Percentiles rank a stretch among this genome's conserved stretches.
Conservation (phyloP, 1,140 invertebrate genomes). For the Drosophila teissieri region DNA sequence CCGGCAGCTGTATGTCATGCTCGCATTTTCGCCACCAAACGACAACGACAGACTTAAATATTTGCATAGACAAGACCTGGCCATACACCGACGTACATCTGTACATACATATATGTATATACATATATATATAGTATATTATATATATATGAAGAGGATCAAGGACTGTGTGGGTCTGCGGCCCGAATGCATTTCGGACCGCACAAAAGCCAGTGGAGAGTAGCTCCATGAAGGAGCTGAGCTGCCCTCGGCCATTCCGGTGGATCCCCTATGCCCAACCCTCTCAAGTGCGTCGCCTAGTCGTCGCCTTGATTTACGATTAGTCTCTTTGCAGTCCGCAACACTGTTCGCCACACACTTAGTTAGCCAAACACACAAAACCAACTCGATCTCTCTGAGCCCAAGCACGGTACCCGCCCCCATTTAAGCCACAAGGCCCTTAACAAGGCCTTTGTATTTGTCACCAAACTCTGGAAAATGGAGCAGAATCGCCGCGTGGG, state of each 20-base stretch:
- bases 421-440: conserved; percentile 27
- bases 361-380: conserved; percentile 68
- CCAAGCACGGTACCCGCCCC: background rate
- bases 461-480: conserved; percentile 51
- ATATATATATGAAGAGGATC: conserved; percentile 18
- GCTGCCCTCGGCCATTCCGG: background rate
- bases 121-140: conserved; percentile 4
- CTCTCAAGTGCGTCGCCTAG: conserved; percentile 49
- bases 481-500: conserved; percentile 21
- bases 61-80: conserved; percentile 71
- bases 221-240: conserved; percentile 29
- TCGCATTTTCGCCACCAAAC: conserved; percentile 75
- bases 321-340: conserved; percentile 63
- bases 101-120: conserved; percentile 3
- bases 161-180: conserved; percentile 23
- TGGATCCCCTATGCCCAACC: conserved; percentile 12
- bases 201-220: conserved; percentile 36
- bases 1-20: conserved; percentile 65
- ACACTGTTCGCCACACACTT: conserved; percentile 68
- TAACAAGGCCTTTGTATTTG: conserved; percentile 64
- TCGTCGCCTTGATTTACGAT: conserved; percentile 70
- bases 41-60: conserved; percentile 76
- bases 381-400: conserved; percentile 33
- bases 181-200: conserved; percentile 37
- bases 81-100: conserved; percentile 21